phyloP scores from a whole-genome alignment of 2,113 vertebrate genomes.

The Proteles cristata region DNA sequence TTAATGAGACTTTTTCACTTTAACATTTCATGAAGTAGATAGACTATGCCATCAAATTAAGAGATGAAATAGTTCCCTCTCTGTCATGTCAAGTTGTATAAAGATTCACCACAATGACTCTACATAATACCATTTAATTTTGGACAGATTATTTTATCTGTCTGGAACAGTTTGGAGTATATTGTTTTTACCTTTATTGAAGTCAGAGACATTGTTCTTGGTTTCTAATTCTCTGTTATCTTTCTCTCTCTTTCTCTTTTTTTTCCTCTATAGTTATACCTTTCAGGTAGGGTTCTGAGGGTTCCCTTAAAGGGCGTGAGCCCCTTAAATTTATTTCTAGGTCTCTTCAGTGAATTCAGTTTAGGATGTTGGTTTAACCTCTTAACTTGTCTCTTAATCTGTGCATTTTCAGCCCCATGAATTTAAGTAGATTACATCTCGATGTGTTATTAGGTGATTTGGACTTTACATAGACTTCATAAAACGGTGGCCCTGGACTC shows the following conservation, averaged over 20 bases:
- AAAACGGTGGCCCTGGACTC: constrained; percentile 53
- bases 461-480: constrained; percentile 58
- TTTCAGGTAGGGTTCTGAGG: background rate
- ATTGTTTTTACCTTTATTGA: background rate
- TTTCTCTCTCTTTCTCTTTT: background rate
- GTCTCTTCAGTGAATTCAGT: background rate
- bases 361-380: background rate
- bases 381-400: constrained; percentile 59
- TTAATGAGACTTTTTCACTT: background rate
- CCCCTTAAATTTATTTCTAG: background rate
- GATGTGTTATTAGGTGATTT: constrained; percentile 67
- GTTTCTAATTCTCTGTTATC: background rate
- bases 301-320: background rate
- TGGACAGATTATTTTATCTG: background rate
- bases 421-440: constrained; percentile 65
- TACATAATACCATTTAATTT: background rate
- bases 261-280: background rate
- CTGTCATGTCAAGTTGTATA: background rate
- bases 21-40: background rate
- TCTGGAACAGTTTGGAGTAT: background rate
- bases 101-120: background rate
- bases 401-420: constrained; percentile 53
- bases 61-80: background rate
- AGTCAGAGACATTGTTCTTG: background rate
- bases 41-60: background rate